Conservation (phyloP, 2,113 vertebrate genomes). For the Grammomys dolichurus region DNA sequence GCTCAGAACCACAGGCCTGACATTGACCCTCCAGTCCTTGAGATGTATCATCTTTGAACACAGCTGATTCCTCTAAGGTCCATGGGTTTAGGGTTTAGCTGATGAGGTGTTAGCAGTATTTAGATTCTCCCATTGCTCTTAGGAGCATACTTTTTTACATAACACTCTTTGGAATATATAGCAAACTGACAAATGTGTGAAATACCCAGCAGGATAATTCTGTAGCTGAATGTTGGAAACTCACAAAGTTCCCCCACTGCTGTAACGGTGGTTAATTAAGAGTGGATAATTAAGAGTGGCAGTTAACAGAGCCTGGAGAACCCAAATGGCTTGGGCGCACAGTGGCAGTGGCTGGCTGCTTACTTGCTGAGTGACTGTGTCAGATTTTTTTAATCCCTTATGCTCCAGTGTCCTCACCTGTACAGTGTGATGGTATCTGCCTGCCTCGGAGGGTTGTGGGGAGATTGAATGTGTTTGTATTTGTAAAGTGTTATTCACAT, state of each 20-base stretch:
- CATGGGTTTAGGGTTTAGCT: neutral
- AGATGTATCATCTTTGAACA: neutral
- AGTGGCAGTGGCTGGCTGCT: neutral
- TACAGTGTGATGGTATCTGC: neutral
- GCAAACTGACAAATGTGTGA: neutral
- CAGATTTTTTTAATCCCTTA: neutral
- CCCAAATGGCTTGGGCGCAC: neutral
- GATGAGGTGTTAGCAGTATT: neutral
- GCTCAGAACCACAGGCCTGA: neutral
- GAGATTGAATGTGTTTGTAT: neutral
- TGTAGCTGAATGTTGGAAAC: neutral
- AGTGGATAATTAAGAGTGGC: neutral
- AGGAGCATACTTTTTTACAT: neutral
- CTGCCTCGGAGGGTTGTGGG: neutral
- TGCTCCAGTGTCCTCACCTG: neutral
- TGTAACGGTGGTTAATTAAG: neutral
- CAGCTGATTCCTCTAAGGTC: neutral
- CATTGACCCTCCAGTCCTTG: neutral
- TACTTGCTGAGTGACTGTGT: neutral
- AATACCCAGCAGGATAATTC: neutral
- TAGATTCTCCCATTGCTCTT: neutral
- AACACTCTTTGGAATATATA: neutral
- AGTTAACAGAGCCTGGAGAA: neutral
- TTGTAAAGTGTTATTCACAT: neutral
- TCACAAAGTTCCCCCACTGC: neutral